These are phyloP conservation scores for Antedon bifida DNA, from an alignment of 35 echinoderm and acorn worm species.

Conservation along the genomic window DNA sequence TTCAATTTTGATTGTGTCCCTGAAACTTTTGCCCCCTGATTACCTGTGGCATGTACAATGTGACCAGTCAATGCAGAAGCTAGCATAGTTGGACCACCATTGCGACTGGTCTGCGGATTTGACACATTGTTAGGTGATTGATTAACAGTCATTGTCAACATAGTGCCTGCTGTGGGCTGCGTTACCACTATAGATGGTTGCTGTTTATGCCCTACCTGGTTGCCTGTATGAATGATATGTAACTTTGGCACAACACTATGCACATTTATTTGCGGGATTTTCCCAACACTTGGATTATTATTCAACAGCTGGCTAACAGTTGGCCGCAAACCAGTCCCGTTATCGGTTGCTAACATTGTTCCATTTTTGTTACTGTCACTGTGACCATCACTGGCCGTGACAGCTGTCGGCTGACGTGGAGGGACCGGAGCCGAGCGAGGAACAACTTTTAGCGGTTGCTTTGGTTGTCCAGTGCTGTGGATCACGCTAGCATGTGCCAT, in stretches of 20 bases:
- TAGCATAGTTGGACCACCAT: not conserved
- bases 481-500: not conserved
- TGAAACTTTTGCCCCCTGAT: not conserved
- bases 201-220: not conserved
- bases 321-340: not conserved
- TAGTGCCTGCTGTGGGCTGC: not conserved
- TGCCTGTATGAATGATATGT: not conserved
- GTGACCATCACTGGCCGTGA: not conserved
- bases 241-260: not conserved
- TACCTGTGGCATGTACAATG: not conserved
- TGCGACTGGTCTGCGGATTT: not conserved
- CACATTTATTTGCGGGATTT: not conserved
- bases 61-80: not conserved
- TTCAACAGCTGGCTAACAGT: not conserved
- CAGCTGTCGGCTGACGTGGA: not conserved
- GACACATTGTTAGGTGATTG: not conserved
- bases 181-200: not conserved
- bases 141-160: not conserved
- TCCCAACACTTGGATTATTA: not conserved
- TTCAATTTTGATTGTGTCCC: not conserved
- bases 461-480: not conserved
- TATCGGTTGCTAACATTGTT: not conserved
- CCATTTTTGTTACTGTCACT: not conserved
- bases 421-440: not conserved
- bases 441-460: not conserved